Base-by-base conservation (phyloP, 2,797 vertebrate species). In the Triplophysa bombifrons region DNA sequence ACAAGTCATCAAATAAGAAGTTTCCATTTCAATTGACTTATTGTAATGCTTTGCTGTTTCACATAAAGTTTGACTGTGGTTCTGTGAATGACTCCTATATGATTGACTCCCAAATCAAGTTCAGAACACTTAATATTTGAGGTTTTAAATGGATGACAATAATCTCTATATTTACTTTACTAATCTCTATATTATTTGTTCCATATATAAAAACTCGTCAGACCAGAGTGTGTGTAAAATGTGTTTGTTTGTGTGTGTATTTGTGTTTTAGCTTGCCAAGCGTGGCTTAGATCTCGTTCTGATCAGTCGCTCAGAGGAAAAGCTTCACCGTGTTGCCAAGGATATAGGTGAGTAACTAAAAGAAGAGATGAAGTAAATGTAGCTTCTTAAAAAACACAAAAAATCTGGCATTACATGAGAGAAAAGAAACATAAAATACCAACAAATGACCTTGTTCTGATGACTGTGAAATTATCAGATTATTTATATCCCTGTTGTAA, bases 241-340 rank as follows among this genome's bases (percentile, higher is more conserved):
- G n/a, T 74, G 3, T 85, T 34, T 74, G 16, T 30, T 30, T 61
- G 10, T 67, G 20, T 66, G 50, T 78, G 55, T 55, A 3, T 74
- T 14, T 66, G 25, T 74, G 78, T 63, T 7, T 75, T 76, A 96
- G 95, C 86, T 96, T 58, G 93, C 95, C n/a, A 85, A 69, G 58
- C 92, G 93, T 90, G 94, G 95, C 34, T 88, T 95, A 83, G 85
- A 95, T 72, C 50, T 96, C 19, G 84, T 95, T 64, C 86, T 96
- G 56, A 82, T 95, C 67, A 93, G 94, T 83, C 88, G 94, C 71
- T 93, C 87, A 14, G 20, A 87, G n/a, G 88, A 90, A 20, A 95
- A 93, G 78, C 89, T 95, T 79, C 73, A 72, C 17, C 71, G 2
- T 1, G 90, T 90, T 72, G 92, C 94, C 25, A 82, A 85, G 68